Evolutionary conservation across 2,113 vertebrate species (phyloP).

Genomic region (Pao palembangensis): DNA sequence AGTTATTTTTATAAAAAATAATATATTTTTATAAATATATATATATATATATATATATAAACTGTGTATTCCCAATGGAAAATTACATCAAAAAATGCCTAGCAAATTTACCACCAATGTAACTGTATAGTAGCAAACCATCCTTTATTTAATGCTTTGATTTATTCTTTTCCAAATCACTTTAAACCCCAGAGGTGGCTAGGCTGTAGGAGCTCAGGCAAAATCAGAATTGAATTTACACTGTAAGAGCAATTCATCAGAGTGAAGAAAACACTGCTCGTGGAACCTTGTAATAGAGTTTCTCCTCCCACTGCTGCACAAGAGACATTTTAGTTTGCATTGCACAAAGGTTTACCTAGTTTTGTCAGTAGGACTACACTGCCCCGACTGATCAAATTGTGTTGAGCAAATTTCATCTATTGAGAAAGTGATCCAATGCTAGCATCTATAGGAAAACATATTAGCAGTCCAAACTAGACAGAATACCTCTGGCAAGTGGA

Average conservation of each 20-base stretch:
- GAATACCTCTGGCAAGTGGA: constrained; percentile 66
- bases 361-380: constrained; percentile 84
- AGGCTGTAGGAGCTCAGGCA: constrained; percentile 67
- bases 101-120: constrained; percentile 55
- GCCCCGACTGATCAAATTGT: constrained; percentile 91
- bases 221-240: constrained; percentile 90
- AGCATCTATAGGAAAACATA: constrained; percentile 87
- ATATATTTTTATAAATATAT: no score
- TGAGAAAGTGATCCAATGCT: constrained; percentile 82
- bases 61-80: no score
- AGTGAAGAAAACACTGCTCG: constrained; percentile 75
- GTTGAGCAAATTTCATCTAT: constrained; percentile 94
- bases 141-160: constrained; percentile 38
- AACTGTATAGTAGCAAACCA: constrained; percentile 45
- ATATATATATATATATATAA: no score
- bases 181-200: constrained; percentile 75
- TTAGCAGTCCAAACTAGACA: constrained; percentile 81
- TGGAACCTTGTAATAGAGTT: constrained; percentile 93
- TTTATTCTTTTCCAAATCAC: constrained; percentile 51
- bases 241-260: constrained; percentile 81
- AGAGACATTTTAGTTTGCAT: constrained; percentile 73
- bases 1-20: no score
- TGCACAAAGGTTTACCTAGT: constrained; percentile 89
- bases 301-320: constrained; percentile 72
- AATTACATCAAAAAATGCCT: constrained; percentile 44